Evolutionary conservation across 1,140 invertebrate species (phyloP), one percentile per base, ranked within the genome.

Genomic region (Condylostylus longicornis): DNA sequence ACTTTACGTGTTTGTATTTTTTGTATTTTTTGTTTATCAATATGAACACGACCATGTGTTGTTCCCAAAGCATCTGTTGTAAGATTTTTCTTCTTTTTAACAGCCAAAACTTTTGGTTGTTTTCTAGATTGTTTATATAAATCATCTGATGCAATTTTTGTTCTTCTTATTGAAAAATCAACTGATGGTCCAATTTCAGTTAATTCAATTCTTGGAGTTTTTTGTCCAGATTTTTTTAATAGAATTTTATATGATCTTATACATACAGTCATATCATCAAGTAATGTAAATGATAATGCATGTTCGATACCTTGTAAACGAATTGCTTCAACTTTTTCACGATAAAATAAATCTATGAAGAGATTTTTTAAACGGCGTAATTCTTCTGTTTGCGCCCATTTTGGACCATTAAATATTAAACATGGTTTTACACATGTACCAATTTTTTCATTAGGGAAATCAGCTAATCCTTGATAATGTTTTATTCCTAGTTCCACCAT

Each of bases 401-500:
- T 64, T 38, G 90, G 80, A n/a, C 95, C 95, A 65, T 86, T 78
- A 51, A 98, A 95, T 14, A 96, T 52, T 9, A 98, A 61, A 52
- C 90, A 83, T 4, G 95, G 94, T 64, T 98, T 98, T 0, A 75
- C 74, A 9, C 87, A 90, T 18, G 73, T 56, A 2, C 78, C 50
- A 18, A 89, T 75, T 65, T 91, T 93, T 18, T 75, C 71, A 35
- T 70, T 72, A 53, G 82, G 76, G 47, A 94, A 90, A 21, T 86
- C 79, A 30, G 71, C 61, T 51, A 95, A 66, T 8, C 74, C 64
- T 62, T 76, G 76, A 53, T 77, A 95, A 30, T 82, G 74, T 42
- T 86, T 80, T 13, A 97, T 70, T 15, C 87, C 86, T 42, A 99
- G 71, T 68, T 99, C 95, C 47, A 93, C 74, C 88, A 98, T 96